These are phyloP conservation scores for Leuciscus waleckii DNA, from an alignment of 2,797 vertebrate species.

Conservation along the genomic window DNA sequence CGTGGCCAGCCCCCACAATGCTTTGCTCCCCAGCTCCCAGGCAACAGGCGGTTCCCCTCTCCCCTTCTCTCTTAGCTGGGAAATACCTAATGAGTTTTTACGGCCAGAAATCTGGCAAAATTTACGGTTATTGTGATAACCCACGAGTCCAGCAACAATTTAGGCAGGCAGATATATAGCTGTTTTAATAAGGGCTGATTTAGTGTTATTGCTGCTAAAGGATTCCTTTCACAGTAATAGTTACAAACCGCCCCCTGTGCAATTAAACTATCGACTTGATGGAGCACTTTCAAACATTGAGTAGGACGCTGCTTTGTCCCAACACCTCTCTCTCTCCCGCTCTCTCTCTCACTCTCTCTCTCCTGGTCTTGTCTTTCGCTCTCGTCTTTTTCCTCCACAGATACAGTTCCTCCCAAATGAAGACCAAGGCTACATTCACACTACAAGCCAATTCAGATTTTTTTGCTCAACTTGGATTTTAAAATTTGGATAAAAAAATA, in stretches of 20 bases:
- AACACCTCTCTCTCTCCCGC: conserved; percentile 11
- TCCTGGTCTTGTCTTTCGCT: conserved; percentile 27
- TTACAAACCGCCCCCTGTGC: conserved; percentile 60
- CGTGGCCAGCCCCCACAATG: conserved; percentile 64
- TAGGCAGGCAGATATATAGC: conserved; percentile 75
- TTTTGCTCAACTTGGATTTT: not conserved
- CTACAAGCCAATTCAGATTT: not conserved
- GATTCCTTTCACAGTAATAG: conserved; percentile 67
- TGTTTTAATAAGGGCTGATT: conserved; percentile 80
- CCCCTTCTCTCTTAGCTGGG: conserved; percentile 59
- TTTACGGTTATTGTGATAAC: conserved; percentile 92
- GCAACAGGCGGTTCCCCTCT: conserved; percentile 65
- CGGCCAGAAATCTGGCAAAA: conserved; percentile 77
- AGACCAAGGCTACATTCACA: not conserved
- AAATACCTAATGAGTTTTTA: conserved; percentile 77
- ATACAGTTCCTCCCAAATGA: not conserved
- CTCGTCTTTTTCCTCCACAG: not conserved
- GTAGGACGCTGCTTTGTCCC: conserved; percentile 46
- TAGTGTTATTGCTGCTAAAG: conserved; percentile 69
- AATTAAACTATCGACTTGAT: conserved; percentile 69
- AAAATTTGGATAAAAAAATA: no score
- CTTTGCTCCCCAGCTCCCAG: conserved; percentile 62
- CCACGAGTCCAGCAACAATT: conserved; percentile 75
- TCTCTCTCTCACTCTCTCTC: conserved; percentile 6
- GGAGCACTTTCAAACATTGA: conserved; percentile 63